These are phyloP conservation scores for Eulithis testata DNA, from an alignment of 2,888 invertebrate genomes.

Conservation along the genomic window DNA sequence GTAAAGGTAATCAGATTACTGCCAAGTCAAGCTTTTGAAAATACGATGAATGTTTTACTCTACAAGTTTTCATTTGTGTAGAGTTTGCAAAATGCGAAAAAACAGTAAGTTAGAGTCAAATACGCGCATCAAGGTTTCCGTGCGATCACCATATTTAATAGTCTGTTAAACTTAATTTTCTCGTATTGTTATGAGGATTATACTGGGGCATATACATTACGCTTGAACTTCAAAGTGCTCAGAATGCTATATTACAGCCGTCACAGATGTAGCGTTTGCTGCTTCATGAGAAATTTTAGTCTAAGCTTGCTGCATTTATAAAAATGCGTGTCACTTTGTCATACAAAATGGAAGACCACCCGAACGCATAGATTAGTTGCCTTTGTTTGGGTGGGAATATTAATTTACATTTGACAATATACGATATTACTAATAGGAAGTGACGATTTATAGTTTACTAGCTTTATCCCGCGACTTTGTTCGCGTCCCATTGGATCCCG, in stretches of 20 bases:
- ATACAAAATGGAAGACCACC: constrained; percentile 62
- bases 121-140: no score
- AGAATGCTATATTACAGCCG: no score
- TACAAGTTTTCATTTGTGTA: not conserved
- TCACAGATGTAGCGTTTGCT: not conserved
- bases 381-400: constrained; percentile 50
- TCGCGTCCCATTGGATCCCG: no score
- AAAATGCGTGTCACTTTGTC: constrained; percentile 56
- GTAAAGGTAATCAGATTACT: constrained; percentile 60
- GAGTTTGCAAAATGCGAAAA: no score
- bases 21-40: constrained; percentile 13
- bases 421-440: constrained; percentile 25
- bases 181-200: no score
- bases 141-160: no score
- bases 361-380: constrained; percentile 45
- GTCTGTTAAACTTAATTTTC: no score
- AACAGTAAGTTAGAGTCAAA: no score
- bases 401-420: constrained; percentile 42
- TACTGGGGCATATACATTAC: no score
- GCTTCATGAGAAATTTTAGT: not conserved
- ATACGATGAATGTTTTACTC: not conserved
- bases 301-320: constrained; percentile 44
- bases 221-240: no score
- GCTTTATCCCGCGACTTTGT: no score
- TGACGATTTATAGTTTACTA: constrained; percentile 8